Conservation (phyloP, 2,888 invertebrate genomes). For the Xylocampa areola region DNA sequence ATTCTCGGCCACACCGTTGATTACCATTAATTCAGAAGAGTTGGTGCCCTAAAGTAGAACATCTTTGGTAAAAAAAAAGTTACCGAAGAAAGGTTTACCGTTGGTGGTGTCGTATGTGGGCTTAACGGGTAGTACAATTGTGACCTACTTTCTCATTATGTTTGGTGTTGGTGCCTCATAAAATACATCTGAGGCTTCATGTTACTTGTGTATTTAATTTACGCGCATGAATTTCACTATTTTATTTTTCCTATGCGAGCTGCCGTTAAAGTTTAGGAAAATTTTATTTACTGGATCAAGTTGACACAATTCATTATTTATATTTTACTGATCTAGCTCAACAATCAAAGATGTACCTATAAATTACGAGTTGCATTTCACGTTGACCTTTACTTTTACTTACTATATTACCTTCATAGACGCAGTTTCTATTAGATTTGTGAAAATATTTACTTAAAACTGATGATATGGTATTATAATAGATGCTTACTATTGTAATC, state of each 20-base stretch:
- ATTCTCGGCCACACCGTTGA: too few relatives aligned
- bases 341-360: constrained; percentile 9
- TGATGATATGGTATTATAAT: constrained; percentile 15
- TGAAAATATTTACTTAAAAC: constrained; percentile 39
- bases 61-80: too few relatives aligned
- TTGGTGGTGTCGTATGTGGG: background rate
- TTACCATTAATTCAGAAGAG: too few relatives aligned
- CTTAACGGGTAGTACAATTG: background rate
- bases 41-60: too few relatives aligned
- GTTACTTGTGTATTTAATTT: too few relatives aligned
- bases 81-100: background rate
- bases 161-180: background rate
- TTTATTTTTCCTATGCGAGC: too few relatives aligned
- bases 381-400: constrained; percentile 32
- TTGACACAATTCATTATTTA: background rate
- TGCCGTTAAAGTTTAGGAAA: too few relatives aligned
- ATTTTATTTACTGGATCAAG: too few relatives aligned
- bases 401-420: constrained; percentile 1
- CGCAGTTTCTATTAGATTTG: constrained; percentile 22
- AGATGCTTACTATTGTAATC: constrained; percentile 56
- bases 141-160: background rate
- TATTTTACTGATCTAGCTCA: constrained; percentile 30
- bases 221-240: too few relatives aligned
- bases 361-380: constrained; percentile 8
- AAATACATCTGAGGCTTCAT: too few relatives aligned